These are phyloP conservation scores for Indicator indicator DNA, from an alignment of 2,113 vertebrate genomes.

Conservation along the genomic window DNA sequence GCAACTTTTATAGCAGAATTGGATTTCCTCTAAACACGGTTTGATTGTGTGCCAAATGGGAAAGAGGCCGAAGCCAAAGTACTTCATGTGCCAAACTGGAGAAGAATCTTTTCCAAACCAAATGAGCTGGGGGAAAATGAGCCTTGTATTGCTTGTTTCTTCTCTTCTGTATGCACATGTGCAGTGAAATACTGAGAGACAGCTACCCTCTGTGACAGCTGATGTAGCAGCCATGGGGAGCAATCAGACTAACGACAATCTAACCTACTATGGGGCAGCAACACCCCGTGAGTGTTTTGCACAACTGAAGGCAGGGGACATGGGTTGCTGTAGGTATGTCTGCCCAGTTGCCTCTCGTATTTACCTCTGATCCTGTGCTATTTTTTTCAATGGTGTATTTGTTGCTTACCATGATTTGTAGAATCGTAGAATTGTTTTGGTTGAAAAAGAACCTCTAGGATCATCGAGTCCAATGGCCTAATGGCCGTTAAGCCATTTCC, in stretches of 20 bases:
- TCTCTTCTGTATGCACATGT: background rate
- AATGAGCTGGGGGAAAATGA: background rate
- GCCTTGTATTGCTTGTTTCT: background rate
- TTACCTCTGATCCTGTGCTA: background rate
- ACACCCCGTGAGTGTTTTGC: rapidly evolving
- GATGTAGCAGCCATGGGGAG: background rate
- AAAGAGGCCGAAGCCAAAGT: slow-evolving; percentile 9
- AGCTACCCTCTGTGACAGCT: background rate
- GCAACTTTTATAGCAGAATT: background rate
- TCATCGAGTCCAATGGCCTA: too few relatives aligned
- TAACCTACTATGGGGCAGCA: background rate
- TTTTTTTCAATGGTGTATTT: background rate
- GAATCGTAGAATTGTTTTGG: background rate
- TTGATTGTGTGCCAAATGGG: background rate
- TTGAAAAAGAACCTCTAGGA: too few relatives aligned
- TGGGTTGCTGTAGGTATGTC: background rate
- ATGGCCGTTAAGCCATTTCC: too few relatives aligned
- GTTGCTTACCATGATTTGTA: background rate
- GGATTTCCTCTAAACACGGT: background rate
- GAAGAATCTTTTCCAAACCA: background rate
- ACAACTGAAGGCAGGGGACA: background rate
- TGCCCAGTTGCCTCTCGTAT: background rate
- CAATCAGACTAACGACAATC: rapidly evolving
- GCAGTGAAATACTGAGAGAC: background rate
- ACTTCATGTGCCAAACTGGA: background rate